Evolutionary conservation across 2,888 invertebrate genomes (phyloP).

Genomic region (Thecocarcelia acutangulata): DNA sequence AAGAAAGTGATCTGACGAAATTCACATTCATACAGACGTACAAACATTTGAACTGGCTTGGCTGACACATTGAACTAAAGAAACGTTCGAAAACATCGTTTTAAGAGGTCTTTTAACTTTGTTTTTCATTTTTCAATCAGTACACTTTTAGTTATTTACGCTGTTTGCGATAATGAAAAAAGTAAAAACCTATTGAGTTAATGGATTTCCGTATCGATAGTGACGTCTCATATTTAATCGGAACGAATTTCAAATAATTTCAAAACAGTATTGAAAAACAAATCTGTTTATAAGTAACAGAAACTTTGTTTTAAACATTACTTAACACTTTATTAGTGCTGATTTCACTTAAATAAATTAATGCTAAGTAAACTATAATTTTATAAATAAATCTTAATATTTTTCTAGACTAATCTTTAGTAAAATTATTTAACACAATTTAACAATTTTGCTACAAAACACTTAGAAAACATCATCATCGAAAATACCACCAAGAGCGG

Average conservation of each 20-base stretch:
- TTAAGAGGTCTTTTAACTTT: conserved; percentile 1
- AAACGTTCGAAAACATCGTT: conserved; percentile 9
- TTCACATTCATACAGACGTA: neutral
- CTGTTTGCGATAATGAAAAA: conserved; percentile 4
- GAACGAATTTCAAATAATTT: neutral
- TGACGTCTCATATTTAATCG: conserved; percentile 10
- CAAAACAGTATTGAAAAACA: neutral
- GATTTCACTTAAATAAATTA: conserved; percentile 39
- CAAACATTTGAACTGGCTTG: neutral
- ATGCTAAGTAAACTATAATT: conserved; percentile 34
- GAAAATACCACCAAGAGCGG: conserved; percentile 70
- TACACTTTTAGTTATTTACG: neutral
- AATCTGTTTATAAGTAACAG: too few species aligned
- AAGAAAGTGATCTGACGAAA: conserved; percentile 68
- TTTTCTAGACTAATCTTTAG: conserved; percentile 36
- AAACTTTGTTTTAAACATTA: neutral
- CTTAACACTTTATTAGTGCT: conserved; percentile 5
- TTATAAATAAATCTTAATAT: conserved; percentile 47
- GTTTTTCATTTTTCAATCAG: neutral
- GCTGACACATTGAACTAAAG: conserved; percentile 7
- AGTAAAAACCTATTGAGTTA: neutral
- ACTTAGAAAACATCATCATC: conserved; percentile 65
- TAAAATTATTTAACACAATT: conserved; percentile 9
- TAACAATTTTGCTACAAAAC: neutral
- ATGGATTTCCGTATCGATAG: conserved; percentile 28